phyloP scores from a whole-genome alignment of 1,140 invertebrate genomes.

The Lineus longissimus region DNA sequence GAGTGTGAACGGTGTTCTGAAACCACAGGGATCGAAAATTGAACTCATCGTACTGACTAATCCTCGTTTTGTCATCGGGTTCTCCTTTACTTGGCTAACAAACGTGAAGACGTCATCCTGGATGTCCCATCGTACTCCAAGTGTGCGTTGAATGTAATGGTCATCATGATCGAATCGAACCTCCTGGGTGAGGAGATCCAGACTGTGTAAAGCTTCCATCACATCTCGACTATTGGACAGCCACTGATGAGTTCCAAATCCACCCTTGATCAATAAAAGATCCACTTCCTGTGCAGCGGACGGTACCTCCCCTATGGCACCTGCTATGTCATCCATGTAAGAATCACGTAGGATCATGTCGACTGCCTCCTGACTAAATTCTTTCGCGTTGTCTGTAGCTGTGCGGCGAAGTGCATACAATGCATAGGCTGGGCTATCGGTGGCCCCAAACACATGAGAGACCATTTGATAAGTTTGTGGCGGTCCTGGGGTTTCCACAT shows the following conservation, averaged over 20 bases:
- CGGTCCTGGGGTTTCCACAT: background rate
- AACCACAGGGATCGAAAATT: conserved; percentile 19
- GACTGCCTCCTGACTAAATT: too few species aligned
- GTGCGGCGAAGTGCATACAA: too few species aligned
- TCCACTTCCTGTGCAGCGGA: too few species aligned
- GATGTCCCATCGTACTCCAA: conserved; percentile 6
- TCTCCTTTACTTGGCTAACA: background rate
- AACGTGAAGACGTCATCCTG: conserved; percentile 11
- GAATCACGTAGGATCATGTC: too few species aligned
- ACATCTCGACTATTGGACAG: conserved; percentile 9
- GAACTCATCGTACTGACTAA: too few species aligned
- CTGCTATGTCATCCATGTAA: too few species aligned
- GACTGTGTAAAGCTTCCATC: conserved; percentile 12
- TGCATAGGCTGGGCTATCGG: too few species aligned
- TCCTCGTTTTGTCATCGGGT: conserved; percentile 3
- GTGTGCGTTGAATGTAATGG: background rate
- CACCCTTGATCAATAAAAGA: conserved; percentile 9
- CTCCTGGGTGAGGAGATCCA: too few species aligned
- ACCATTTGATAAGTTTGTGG: conserved; percentile 19
- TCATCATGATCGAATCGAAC: background rate
- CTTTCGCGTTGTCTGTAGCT: too few species aligned
- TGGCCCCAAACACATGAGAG: conserved; percentile 22
- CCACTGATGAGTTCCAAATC: conserved; percentile 14
- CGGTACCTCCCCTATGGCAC: too few species aligned
- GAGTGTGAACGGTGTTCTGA: conserved; percentile 13